Evolutionary conservation across 2,113 vertebrate species (phyloP).

Genomic region (Toxotes chatareus): DNA sequence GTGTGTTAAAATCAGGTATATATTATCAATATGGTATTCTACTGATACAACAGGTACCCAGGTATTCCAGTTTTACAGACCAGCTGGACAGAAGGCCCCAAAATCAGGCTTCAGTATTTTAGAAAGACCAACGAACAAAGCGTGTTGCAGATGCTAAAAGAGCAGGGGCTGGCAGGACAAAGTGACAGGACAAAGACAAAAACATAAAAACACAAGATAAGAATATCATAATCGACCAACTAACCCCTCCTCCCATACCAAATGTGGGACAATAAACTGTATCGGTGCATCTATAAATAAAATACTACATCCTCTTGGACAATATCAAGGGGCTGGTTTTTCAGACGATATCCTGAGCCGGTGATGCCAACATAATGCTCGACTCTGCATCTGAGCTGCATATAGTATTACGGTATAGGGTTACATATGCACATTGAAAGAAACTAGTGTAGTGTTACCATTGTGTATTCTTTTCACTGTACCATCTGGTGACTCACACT

Average conservation of each 20-base stretch:
- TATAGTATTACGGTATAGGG: slow-evolving; percentile 3
- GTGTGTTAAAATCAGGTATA: background rate
- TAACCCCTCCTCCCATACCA: background rate
- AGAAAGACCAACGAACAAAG: background rate
- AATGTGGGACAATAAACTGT: background rate
- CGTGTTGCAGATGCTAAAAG: background rate
- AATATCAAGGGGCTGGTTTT: background rate
- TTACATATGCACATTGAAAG: slow-evolving; percentile 65
- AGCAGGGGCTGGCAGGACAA: background rate
- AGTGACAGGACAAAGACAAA: background rate
- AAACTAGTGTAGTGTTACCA: slow-evolving; percentile 69
- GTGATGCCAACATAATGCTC: slow-evolving; percentile 13
- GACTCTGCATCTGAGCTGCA: slow-evolving; percentile 5
- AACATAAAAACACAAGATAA: background rate
- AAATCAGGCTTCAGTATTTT: background rate
- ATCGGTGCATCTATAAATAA: background rate
- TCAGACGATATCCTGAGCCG: background rate
- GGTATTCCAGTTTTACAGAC: too few species aligned
- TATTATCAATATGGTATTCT: too few species aligned
- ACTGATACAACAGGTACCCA: too few species aligned
- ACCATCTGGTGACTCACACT: slow-evolving; percentile 77
- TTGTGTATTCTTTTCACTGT: slow-evolving; percentile 78
- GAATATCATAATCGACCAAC: background rate
- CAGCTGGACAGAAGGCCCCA: background rate
- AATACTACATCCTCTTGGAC: background rate